Evolutionary conservation across 1,140 invertebrate species (phyloP).

Genomic region (Bradynema listronoti): DNA sequence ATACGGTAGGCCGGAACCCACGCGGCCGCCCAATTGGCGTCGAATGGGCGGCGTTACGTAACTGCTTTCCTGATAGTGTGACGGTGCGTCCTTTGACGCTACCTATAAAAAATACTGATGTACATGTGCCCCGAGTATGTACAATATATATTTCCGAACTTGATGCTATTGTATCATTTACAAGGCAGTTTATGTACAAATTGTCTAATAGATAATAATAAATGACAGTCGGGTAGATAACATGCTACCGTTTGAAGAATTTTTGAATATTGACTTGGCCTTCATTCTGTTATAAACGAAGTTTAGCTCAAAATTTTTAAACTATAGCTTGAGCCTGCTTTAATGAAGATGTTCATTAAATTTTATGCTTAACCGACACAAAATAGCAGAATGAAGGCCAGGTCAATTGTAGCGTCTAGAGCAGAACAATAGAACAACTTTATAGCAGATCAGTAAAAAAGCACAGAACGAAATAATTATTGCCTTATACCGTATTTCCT

Average conservation of each 20-base stretch:
- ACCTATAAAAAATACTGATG: slow-evolving; percentile 31
- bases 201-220: background rate
- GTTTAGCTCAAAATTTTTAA: too few species aligned
- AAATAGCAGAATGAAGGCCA: too few species aligned
- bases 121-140: background rate
- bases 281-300: background rate
- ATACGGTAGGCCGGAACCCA: background rate
- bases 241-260: background rate
- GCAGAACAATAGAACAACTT: too few species aligned
- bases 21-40: slow-evolving; percentile 10
- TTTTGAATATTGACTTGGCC: background rate
- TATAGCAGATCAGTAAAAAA: too few species aligned
- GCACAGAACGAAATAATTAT: too few species aligned
- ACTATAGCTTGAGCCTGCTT: too few species aligned
- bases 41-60: slow-evolving; percentile 29
- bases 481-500: too few species aligned
- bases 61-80: slow-evolving; percentile 37
- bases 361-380: too few species aligned
- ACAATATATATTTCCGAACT: background rate
- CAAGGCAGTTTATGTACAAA: background rate
- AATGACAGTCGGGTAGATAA: background rate
- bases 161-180: background rate
- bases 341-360: too few species aligned
- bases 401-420: too few species aligned
- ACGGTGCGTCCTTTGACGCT: slow-evolving; percentile 48